These are phyloP conservation scores for Drosophila bocqueti DNA, from an alignment of 1,140 invertebrate species.

Conservation along the genomic window DNA sequence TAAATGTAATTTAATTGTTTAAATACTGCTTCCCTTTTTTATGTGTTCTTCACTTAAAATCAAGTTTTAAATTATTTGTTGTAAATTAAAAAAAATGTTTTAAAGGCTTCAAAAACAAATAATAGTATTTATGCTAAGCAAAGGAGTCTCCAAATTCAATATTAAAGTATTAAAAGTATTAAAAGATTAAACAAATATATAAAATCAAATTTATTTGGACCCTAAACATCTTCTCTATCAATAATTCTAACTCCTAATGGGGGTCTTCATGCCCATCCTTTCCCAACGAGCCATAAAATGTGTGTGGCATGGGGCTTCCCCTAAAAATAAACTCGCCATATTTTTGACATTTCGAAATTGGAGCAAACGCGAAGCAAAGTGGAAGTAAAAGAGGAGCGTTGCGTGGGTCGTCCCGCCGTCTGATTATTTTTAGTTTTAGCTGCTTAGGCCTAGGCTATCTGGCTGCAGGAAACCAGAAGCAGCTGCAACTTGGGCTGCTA, in stretches of 20 bases:
- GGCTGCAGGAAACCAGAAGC: conserved; percentile 43
- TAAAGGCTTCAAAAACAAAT: no score
- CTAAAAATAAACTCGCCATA: conserved; percentile 53
- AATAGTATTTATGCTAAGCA: no score
- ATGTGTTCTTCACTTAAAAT: no score
- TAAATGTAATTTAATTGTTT: no score
- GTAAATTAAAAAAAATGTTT: no score
- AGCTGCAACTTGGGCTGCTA: not conserved
- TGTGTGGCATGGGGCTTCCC: conserved; percentile 16
- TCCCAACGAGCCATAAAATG: conserved; percentile 11
- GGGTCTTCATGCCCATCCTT: conserved; percentile 14
- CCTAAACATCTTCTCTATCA: not conserved
- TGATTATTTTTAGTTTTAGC: conserved; percentile 59
- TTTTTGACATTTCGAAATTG: conserved; percentile 71
- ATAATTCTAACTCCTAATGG: conserved; percentile 14
- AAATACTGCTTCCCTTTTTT: no score
- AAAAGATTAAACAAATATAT: not conserved
- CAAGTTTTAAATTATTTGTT: no score
- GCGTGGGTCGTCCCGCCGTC: conserved; percentile 63
- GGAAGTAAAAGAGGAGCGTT: conserved; percentile 35
- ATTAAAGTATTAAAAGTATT: not conserved
- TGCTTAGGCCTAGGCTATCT: not conserved
- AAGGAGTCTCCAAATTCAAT: no score
- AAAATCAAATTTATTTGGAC: not conserved
- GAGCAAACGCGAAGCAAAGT: conserved; percentile 50